Evolutionary conservation across 64 coral and sea anemone genomes (phyloP).

Genomic region (Astreopora myriophthalma): DNA sequence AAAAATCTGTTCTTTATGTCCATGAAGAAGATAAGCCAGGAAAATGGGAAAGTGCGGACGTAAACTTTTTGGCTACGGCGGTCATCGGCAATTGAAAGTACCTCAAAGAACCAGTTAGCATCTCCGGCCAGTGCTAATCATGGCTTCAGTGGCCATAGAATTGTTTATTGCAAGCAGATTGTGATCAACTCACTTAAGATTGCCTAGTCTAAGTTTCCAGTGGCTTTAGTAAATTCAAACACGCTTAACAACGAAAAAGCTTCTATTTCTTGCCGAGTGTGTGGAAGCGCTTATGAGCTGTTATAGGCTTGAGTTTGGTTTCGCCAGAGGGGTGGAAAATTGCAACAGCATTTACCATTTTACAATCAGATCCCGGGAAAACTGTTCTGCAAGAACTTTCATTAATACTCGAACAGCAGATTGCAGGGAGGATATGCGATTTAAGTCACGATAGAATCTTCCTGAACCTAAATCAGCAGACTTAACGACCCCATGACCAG

Average conservation of each 20-base stretch:
- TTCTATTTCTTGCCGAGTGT: too few species aligned
- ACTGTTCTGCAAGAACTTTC: too few species aligned
- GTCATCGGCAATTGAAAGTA: slow-evolving; percentile 25
- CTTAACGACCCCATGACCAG: background rate
- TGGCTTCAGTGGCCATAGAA: background rate
- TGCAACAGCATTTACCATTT: too few species aligned
- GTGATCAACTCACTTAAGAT: too few species aligned
- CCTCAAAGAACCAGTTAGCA: background rate
- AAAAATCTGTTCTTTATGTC: slow-evolving; percentile 57
- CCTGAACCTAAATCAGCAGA: background rate
- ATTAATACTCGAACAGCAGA: background rate
- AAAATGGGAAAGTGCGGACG: slow-evolving; percentile 82
- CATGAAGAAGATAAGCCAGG: slow-evolving; percentile 32
- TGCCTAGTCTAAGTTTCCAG: too few species aligned
- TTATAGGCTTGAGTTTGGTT: too few species aligned
- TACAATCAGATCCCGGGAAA: too few species aligned
- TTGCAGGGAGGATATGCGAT: background rate
- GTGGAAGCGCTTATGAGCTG: too few species aligned
- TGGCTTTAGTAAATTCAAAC: too few species aligned
- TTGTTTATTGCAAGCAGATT: too few species aligned
- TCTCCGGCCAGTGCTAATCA: background rate
- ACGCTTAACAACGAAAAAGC: too few species aligned
- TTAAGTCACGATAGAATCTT: background rate
- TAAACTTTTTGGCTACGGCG: slow-evolving; percentile 65
- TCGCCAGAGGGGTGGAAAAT: too few species aligned